These are phyloP conservation scores for Graptemys geographica DNA, from an alignment of 2,797 vertebrate species.

Conservation along the genomic window DNA sequence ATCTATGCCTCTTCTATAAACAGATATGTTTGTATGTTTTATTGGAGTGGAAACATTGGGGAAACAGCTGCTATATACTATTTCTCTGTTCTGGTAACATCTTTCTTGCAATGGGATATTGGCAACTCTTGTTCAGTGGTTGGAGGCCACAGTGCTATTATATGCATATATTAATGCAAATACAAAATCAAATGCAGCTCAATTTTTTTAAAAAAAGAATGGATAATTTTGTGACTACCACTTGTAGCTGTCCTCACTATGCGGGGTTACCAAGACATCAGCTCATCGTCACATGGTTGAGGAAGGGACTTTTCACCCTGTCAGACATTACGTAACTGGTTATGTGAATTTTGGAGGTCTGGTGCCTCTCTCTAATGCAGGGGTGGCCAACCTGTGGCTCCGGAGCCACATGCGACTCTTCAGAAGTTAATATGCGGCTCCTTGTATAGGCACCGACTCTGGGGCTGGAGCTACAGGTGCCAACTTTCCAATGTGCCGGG, in stretches of 20 bases:
- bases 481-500: too few relatives aligned
- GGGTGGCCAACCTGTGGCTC: too few relatives aligned
- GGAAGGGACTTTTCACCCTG: background rate
- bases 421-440: too few relatives aligned
- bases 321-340: background rate
- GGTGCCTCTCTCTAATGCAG: too few relatives aligned
- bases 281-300: background rate
- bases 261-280: too few relatives aligned
- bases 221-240: background rate
- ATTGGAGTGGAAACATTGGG: background rate
- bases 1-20: accelerated
- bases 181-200: background rate
- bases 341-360: background rate
- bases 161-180: background rate
- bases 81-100: accelerated
- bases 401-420: too few relatives aligned
- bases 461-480: too few relatives aligned
- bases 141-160: background rate
- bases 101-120: background rate
- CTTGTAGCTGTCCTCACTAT: background rate
- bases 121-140: background rate
- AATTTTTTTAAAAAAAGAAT: background rate
- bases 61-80: background rate
- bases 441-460: too few relatives aligned
- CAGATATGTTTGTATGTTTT: accelerated